Conservation (phyloP, 2,113 vertebrate genomes). For the Amphilophus citrinellus region DNA sequence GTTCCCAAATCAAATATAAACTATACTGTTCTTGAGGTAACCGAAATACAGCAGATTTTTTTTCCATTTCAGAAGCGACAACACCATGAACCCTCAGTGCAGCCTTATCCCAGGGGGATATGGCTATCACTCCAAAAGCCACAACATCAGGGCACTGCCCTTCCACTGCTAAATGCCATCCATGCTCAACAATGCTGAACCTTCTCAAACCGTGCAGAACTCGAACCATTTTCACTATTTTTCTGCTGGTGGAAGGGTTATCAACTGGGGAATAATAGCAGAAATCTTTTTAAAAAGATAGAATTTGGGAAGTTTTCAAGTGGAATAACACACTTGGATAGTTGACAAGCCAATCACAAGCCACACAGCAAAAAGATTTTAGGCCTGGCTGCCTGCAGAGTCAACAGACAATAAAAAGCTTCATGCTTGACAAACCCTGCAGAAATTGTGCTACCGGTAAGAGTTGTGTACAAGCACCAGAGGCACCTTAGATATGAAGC, state of each 20-base stretch:
- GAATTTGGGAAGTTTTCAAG: constrained; percentile 62
- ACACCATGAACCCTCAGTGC: constrained; percentile 34
- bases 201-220: constrained; percentile 73
- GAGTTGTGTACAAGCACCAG: constrained; percentile 18
- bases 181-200: constrained; percentile 69
- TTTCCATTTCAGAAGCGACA: constrained; percentile 31
- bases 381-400: constrained; percentile 60
- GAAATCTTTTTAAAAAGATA: constrained; percentile 50
- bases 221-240: constrained; percentile 55
- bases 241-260: constrained; percentile 45
- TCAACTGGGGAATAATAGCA: constrained; percentile 62
- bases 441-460: constrained; percentile 39
- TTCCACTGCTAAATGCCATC: constrained; percentile 70
- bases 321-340: constrained; percentile 63
- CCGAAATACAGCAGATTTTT: neutral
- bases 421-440: constrained; percentile 55
- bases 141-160: constrained; percentile 72
- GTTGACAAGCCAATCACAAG: constrained; percentile 53
- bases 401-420: constrained; percentile 69
- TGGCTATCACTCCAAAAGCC: constrained; percentile 60
- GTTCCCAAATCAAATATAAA: neutral
- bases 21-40: neutral
- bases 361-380: constrained; percentile 59
- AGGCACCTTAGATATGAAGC: constrained; percentile 36
- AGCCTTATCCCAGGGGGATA: constrained; percentile 55